These are phyloP conservation scores for Camptogramma bilineatum DNA, from an alignment of 2,888 invertebrate species.

Conservation along the genomic window DNA sequence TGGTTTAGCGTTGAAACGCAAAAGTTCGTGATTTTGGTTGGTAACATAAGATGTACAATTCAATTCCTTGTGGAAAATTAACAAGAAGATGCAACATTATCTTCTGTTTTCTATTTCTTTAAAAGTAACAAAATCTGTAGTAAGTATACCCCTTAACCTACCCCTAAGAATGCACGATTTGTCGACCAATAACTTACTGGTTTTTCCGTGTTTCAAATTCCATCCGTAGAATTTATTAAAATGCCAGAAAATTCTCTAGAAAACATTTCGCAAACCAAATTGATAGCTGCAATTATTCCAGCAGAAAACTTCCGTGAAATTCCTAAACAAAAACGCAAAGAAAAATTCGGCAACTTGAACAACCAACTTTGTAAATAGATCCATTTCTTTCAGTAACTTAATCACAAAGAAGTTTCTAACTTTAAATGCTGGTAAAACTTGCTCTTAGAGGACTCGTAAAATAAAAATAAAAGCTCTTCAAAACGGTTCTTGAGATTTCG, in stretches of 20 bases:
- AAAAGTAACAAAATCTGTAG: no score
- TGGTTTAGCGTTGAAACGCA: background rate
- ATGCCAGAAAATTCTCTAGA: background rate
- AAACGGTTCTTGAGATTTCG: conserved; percentile 44
- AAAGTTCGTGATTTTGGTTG: background rate
- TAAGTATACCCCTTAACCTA: no score
- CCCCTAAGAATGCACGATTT: no score
- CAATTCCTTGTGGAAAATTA: no score
- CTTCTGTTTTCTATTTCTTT: no score
- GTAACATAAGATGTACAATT: no score
- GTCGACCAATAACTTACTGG: no score
- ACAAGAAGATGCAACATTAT: no score
- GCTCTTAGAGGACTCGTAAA: conserved; percentile 53
- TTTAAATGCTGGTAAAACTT: conserved; percentile 56
- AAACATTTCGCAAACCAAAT: background rate
- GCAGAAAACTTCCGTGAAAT: conserved; percentile 5
- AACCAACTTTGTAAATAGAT: conserved; percentile 54
- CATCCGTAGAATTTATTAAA: background rate
- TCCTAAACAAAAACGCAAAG: conserved; percentile 16
- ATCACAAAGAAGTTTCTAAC: conserved; percentile 57
- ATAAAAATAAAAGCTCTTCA: conserved; percentile 60
- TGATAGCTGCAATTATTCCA: conserved; percentile 13
- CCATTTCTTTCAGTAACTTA: conserved; percentile 61
- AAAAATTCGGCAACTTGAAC: conserved; percentile 35
- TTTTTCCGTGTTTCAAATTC: background rate